Evolutionary conservation across 2,113 vertebrate genomes (phyloP).

Genomic region (Fregata magnificens): DNA sequence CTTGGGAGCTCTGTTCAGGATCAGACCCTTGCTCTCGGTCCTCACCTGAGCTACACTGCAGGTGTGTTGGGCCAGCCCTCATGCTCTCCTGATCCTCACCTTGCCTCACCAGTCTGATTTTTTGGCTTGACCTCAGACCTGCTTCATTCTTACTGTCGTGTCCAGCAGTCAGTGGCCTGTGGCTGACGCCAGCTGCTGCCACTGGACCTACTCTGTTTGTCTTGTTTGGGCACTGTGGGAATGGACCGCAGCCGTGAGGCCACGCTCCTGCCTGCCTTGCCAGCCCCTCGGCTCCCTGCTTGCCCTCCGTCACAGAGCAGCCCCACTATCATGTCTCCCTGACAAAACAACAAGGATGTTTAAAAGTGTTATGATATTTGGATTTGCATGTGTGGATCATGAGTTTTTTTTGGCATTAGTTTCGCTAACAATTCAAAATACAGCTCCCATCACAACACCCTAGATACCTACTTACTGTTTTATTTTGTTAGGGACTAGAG

Average conservation of each 20-base stretch:
- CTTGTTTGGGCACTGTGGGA: background rate
- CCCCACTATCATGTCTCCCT: background rate
- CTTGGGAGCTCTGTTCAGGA: background rate
- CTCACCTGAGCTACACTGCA: background rate
- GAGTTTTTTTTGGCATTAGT: background rate
- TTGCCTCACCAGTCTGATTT: background rate
- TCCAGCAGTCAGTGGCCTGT: background rate
- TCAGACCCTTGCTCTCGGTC: background rate
- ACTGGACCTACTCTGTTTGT: background rate
- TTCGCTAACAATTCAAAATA: background rate
- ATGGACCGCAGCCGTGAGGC: fast-evolving
- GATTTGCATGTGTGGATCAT: background rate
- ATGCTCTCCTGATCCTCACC: background rate
- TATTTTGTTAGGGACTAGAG: background rate
- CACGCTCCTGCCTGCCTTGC: background rate
- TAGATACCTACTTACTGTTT: background rate
- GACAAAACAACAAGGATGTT: background rate
- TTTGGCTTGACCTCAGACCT: background rate
- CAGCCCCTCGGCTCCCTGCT: background rate
- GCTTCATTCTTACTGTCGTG: background rate
- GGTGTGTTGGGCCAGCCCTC: background rate
- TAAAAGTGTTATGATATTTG: background rate
- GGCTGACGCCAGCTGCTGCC: background rate
- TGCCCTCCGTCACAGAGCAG: fast-evolving
- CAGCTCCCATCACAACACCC: background rate